Base-by-base conservation (phyloP, 92 coral and sea anemone genomes). In the Virgularia gustaviana region DNA sequence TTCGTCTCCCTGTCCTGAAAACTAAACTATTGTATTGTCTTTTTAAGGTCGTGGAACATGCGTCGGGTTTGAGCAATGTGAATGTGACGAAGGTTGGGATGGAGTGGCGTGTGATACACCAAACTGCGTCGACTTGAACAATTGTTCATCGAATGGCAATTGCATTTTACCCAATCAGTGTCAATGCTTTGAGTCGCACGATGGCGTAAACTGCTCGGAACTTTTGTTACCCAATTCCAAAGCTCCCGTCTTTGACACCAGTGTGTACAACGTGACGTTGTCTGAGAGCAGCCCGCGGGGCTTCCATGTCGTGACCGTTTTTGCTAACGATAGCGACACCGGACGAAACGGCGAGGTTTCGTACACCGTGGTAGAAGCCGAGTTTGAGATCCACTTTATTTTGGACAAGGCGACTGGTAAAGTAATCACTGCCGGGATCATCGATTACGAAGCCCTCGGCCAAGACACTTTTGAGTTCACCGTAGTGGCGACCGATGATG, bases 91-190 rank as follows among this genome's bases (percentile, higher is more conserved):
- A 29, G 36, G 35, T 31, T 88, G 95, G 95, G 57, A 74, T 57
- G 90, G 83, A 1, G 80, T 83, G 43, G 86, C 95, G 19, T 88
- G 95, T 60, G 78, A 79, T 58, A 63, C 39, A 30, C 86, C 90
- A 36, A 77, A 81, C 65, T 88, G 95, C 44, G 57, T 66, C 58
- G 58, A 68, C 7, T 49, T 85, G 24, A 79, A 78, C 45, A 76
- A 88, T 38, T 88, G 95, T 67, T 88, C 95, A 3, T 82, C 78
- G 12, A 82, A 85, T 70, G 95, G 90, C 2, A 52, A 23, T 36
- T 88, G 95, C 47, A 72, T 88, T 65, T 73, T 79, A 39, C 90
- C 88, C 0, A 67, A 85, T 49, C 78, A 62, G 15, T 88, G 95
- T 36, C 77, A 66, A 18, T 88, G 95, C 32, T 82, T 82, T 15